A percentile compares a stretch with the other conserved stretches of the same genome.
Evolutionary conservation across 2,797 vertebrate species (phyloP).

Genomic region (Bucorvus abyssinicus): DNA sequence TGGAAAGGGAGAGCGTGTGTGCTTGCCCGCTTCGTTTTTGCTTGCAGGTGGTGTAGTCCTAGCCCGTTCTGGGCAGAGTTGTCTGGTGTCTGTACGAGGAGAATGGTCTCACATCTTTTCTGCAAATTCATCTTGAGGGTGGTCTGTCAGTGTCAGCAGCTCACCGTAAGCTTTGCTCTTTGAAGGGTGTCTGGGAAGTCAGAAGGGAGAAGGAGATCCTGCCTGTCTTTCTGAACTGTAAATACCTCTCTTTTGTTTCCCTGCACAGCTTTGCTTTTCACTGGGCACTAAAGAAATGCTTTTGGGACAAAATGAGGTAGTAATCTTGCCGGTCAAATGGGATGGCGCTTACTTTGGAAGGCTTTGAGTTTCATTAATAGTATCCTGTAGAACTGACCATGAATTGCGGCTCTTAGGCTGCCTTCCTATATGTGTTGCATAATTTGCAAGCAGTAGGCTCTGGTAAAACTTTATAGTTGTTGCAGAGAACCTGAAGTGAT

Average conservation of each 20-base stretch:
- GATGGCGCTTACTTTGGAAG: background rate
- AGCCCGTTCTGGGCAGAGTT: background rate
- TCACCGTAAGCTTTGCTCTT: background rate
- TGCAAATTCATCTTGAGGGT: background rate
- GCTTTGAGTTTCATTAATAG: background rate
- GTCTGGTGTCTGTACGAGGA: background rate
- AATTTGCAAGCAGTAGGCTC: background rate
- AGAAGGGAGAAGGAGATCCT: background rate
- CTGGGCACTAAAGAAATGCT: background rate
- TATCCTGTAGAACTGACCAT: background rate
- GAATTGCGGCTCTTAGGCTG: background rate
- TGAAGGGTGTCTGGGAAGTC: background rate
- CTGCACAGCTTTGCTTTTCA: background rate
- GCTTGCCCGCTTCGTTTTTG: background rate
- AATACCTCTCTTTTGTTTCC: background rate
- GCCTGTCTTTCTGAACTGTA: background rate
- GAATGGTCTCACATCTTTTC: background rate
- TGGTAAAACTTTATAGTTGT: background rate
- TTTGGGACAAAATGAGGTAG: background rate
- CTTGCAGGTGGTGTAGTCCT: background rate
- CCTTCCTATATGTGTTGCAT: background rate
- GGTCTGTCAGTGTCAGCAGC: background rate
- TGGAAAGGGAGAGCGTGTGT: accelerated
- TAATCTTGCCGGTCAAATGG: background rate
- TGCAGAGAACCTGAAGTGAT: background rate